A percentile compares a stretch with the other conserved stretches of the same genome.
phyloP scores from a whole-genome alignment of 2,113 vertebrate genomes.

The Uria aalge region DNA sequence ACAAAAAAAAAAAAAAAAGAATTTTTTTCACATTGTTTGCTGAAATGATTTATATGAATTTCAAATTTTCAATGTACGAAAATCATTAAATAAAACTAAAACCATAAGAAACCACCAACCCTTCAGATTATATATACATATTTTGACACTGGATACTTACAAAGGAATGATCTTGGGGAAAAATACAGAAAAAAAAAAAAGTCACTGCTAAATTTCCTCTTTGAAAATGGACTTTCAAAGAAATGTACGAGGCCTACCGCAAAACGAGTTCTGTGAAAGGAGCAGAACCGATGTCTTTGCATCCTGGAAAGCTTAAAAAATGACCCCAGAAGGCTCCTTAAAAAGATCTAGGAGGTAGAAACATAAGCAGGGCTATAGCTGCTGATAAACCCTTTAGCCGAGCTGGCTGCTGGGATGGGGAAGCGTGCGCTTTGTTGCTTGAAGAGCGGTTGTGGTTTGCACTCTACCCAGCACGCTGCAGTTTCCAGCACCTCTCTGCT shows the following conservation, averaged over 20 bases:
- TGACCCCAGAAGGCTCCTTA: not conserved
- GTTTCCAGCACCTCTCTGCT: not conserved
- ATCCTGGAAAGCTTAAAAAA: not conserved
- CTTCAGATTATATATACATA: not conserved
- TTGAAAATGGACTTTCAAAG: not conserved
- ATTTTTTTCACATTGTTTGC: not conserved
- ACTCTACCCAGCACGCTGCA: not conserved
- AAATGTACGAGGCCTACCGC: not conserved
- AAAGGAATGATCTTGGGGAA: not conserved
- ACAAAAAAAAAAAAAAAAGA: not conserved
- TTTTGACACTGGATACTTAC: not conserved
- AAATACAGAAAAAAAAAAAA: not conserved
- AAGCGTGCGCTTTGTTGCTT: rapidly evolving
- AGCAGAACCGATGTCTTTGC: not conserved
- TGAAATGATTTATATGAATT: not conserved
- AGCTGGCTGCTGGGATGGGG: not conserved
- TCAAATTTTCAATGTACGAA: not conserved
- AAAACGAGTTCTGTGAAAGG: not conserved
- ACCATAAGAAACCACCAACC: not conserved
- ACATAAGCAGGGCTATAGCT: not conserved
- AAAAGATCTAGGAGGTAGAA: not conserved
- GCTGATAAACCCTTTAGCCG: not conserved
- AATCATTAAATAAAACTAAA: not conserved
- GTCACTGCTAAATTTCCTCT: not conserved
- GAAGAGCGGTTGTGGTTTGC: not conserved